Conservation (phyloP, 2,113 vertebrate species). For the Riparia riparia region DNA sequence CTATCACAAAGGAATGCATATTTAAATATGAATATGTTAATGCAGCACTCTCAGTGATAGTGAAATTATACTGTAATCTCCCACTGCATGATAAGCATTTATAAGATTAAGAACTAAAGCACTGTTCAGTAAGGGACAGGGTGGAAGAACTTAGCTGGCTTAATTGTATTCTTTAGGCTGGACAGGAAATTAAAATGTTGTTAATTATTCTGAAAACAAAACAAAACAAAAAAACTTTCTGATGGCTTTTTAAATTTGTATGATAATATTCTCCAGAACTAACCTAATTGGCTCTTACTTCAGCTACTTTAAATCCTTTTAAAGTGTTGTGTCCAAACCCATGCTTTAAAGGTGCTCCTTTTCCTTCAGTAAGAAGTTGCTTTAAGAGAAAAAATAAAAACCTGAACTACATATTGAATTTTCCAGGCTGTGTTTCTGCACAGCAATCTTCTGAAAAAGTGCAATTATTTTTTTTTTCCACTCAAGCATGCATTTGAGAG, state of each 20-base stretch:
- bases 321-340: neutral
- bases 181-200: neutral
- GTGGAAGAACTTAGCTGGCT: neutral
- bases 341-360: slow-evolving; percentile 40
- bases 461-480: slow-evolving; percentile 79
- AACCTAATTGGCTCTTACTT: slow-evolving; percentile 34
- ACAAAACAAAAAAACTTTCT: neutral
- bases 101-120: neutral
- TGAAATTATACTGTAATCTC: neutral
- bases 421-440: slow-evolving; percentile 77
- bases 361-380: slow-evolving; percentile 28
- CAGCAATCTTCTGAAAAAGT: slow-evolving; percentile 80
- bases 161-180: neutral
- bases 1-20: neutral
- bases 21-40: neutral
- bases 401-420: slow-evolving; percentile 78
- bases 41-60: neutral
- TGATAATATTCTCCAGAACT: neutral
- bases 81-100: neutral
- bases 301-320: slow-evolving; percentile 54
- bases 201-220: slow-evolving; percentile 8
- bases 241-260: neutral
- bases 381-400: slow-evolving; percentile 72
- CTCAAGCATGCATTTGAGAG: slow-evolving; percentile 84
- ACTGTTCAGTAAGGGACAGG: neutral